Percentiles rank a stretch among this genome's conserved stretches.
Conservation (phyloP, 2,888 invertebrate species). For the Micropterix aruncella region DNA sequence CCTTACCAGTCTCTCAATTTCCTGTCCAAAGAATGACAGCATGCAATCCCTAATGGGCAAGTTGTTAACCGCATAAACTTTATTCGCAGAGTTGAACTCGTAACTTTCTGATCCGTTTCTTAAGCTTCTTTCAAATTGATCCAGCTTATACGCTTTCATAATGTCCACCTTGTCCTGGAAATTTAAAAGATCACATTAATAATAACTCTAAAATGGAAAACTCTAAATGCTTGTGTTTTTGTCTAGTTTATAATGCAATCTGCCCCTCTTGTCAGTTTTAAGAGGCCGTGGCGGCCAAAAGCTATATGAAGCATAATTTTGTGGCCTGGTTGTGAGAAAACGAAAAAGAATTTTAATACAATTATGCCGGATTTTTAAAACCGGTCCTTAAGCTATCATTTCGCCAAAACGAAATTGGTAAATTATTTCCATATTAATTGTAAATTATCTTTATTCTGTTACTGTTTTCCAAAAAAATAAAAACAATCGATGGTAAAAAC, state of each 20-base stretch:
- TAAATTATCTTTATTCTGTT: too few relatives aligned
- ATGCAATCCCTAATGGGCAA: constrained; percentile 53
- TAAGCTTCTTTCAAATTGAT: constrained; percentile 40
- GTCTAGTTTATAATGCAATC: background rate
- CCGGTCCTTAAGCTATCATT: too few relatives aligned
- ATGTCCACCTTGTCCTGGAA: constrained; percentile 53
- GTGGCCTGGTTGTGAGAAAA: too few relatives aligned
- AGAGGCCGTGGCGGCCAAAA: too few relatives aligned
- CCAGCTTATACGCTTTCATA: constrained; percentile 57
- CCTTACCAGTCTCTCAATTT: constrained; percentile 39
- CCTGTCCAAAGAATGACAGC: constrained; percentile 45
- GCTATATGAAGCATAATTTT: too few relatives aligned
- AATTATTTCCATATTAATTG: too few relatives aligned
- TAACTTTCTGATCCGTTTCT: constrained; percentile 45
- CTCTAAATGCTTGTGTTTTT: background rate
- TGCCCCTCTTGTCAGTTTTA: background rate
- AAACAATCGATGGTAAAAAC: background rate
- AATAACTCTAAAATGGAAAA: too few relatives aligned
- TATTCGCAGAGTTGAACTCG: constrained; percentile 65
- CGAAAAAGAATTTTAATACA: too few relatives aligned
- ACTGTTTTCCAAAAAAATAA: too few relatives aligned
- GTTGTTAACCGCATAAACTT: constrained; percentile 51
- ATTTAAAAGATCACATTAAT: too few relatives aligned
- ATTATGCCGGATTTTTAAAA: too few relatives aligned
- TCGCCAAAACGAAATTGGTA: too few relatives aligned